Evolutionary conservation across 2,797 vertebrate species (phyloP).

Genomic region (Sandelia bainsii): DNA sequence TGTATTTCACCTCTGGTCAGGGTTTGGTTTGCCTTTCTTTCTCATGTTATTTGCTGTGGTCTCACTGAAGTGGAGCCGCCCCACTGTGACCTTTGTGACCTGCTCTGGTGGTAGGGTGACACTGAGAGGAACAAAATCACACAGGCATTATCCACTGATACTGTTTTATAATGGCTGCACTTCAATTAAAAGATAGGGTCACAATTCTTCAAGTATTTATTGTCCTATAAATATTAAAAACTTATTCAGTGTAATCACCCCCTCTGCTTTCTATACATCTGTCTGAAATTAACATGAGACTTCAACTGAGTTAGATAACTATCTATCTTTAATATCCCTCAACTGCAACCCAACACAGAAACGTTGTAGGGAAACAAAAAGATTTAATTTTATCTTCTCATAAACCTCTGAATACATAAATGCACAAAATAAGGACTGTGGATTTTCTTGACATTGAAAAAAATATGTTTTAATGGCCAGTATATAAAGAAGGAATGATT

Average conservation of each 20-base stretch:
- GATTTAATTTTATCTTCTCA: no score
- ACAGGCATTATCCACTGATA: not conserved
- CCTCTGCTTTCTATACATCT: no score
- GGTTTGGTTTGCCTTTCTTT: slow-evolving; percentile 99
- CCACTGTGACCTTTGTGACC: slow-evolving; percentile 98
- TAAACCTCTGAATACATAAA: not conserved
- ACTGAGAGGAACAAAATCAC: slow-evolving; percentile 76
- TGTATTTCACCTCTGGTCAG: slow-evolving; percentile 92
- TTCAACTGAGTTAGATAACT: no score
- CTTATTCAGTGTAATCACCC: no score
- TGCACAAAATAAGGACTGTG: not conserved
- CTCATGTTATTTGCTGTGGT: slow-evolving; percentile 99
- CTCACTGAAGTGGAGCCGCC: slow-evolving; percentile 97
- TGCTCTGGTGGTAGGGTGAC: slow-evolving; percentile 95
- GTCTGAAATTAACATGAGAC: no score
- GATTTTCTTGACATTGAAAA: not conserved
- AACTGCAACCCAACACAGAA: no score
- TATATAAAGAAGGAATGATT: not conserved
- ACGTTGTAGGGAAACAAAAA: no score
- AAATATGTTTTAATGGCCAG: no score
- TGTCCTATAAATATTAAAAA: no score
- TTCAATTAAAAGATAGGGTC: not conserved
- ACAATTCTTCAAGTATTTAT: not conserved
- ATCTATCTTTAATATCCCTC: no score
- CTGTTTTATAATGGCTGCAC: not conserved